Conservation (phyloP, 1,140 invertebrate genomes). For the Neodiprion pinetum region DNA sequence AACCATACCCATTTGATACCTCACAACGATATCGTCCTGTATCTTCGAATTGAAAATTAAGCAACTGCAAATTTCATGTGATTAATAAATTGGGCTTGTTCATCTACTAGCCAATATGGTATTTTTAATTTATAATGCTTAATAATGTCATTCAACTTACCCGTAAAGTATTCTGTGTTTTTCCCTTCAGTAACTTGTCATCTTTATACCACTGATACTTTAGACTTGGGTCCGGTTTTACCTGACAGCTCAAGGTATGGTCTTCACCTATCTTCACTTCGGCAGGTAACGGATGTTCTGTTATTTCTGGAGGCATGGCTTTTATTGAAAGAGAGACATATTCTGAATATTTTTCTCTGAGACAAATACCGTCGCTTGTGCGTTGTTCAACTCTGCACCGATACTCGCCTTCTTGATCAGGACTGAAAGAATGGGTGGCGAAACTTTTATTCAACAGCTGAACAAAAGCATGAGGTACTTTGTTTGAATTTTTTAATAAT, state of each 20-base stretch:
- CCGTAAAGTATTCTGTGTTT: conserved; percentile 38
- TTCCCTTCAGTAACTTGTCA: conserved; percentile 43
- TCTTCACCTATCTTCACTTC: conserved; percentile 40
- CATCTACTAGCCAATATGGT: too few relatives aligned
- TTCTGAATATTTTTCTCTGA: conserved; percentile 31
- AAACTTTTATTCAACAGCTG: neutral
- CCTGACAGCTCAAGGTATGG: conserved; percentile 41
- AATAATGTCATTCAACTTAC: conserved; percentile 25
- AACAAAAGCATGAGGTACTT: neutral
- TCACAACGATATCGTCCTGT: conserved; percentile 50
- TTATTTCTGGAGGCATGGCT: conserved; percentile 37
- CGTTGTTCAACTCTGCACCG: conserved; percentile 42
- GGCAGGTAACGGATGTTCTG: conserved; percentile 39
- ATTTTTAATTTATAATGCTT: too few relatives aligned
- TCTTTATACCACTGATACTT: conserved; percentile 50
- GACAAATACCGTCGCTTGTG: conserved; percentile 25
- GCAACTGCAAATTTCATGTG: conserved; percentile 33
- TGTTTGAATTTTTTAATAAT: neutral
- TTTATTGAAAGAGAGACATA: conserved; percentile 37
- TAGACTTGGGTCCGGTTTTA: conserved; percentile 40
- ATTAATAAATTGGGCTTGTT: too few relatives aligned
- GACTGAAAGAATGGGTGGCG: conserved; percentile 12
- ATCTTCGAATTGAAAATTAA: conserved; percentile 37
- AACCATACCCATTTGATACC: conserved; percentile 38
- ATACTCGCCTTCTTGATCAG: conserved; percentile 43